Evolutionary conservation across 2,113 vertebrate genomes (phyloP).

Genomic region (Morone chrysops): DNA sequence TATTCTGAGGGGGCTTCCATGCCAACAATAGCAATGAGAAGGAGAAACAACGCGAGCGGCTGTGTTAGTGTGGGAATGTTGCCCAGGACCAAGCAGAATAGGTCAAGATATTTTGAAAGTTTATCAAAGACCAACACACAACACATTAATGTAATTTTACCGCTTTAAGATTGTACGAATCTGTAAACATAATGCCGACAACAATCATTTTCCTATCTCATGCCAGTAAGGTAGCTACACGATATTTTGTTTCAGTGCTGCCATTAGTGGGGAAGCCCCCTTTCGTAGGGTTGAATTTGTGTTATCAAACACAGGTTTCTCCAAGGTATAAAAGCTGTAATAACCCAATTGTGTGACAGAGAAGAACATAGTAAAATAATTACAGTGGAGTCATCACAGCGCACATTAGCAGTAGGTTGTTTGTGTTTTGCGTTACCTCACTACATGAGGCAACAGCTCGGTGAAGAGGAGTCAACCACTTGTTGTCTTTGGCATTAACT

Average conservation of each 20-base stretch:
- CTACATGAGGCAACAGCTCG: constrained; percentile 98
- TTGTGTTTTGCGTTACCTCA: constrained; percentile 87
- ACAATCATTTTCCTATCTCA: neutral
- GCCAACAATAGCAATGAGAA: constrained; percentile 26
- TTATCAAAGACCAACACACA: constrained; percentile 31
- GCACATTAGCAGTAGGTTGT: constrained; percentile 10
- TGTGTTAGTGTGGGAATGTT: constrained; percentile 27
- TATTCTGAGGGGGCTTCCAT: constrained; percentile 48
- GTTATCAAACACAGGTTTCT: neutral
- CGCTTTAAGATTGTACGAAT: constrained; percentile 20
- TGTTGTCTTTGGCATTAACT: constrained; percentile 99
- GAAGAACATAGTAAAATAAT: neutral
- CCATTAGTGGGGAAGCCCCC: neutral
- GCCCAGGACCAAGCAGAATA: constrained; percentile 25
- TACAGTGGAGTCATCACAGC: neutral
- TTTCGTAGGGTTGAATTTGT: neutral
- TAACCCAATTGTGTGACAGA: neutral
- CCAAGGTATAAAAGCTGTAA: neutral
- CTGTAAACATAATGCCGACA: neutral
- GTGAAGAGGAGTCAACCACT: constrained; percentile 99
- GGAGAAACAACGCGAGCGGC: constrained; percentile 6
- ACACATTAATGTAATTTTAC: neutral
- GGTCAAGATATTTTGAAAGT: constrained; percentile 10
- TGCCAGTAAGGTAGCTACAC: neutral
- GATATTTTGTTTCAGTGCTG: neutral